Percentiles rank a stretch among this genome's conserved stretches.
Conservation (phyloP, 2,888 invertebrate species). For the Subacronicta megacephala region DNA sequence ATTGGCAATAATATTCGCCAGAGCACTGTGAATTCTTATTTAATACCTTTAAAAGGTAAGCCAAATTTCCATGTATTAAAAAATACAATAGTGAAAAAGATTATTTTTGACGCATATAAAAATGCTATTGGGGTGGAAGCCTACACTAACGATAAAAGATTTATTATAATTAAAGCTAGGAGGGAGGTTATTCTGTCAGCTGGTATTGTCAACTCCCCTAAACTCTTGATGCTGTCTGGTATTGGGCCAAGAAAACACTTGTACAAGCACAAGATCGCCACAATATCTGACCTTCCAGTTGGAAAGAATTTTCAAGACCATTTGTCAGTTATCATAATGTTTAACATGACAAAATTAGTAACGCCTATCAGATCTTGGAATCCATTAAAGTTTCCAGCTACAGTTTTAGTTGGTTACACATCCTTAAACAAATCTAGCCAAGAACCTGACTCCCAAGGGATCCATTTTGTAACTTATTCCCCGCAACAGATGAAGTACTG, state of each 20-base stretch:
- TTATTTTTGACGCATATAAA: constrained; percentile 40
- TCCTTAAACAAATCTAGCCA: constrained; percentile 28
- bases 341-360: constrained; percentile 60
- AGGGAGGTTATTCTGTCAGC: constrained; percentile 71
- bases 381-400: constrained; percentile 61
- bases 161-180: constrained; percentile 43
- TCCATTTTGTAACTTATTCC: constrained; percentile 23
- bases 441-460: constrained; percentile 32
- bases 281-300: constrained; percentile 64
- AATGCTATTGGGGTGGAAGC: constrained; percentile 62
- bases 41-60: constrained; percentile 13
- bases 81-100: constrained; percentile 23
- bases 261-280: constrained; percentile 56
- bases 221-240: constrained; percentile 72
- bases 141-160: constrained; percentile 31
- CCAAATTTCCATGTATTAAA: constrained; percentile 36
- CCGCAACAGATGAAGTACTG: constrained; percentile 26
- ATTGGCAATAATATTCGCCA: constrained; percentile 46
- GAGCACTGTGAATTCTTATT: constrained; percentile 17
- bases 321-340: constrained; percentile 59
- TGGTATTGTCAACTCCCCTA: constrained; percentile 68
- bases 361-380: constrained; percentile 50
- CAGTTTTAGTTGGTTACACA: constrained; percentile 40
- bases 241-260: constrained; percentile 68
- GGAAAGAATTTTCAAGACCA: constrained; percentile 73